Evolutionary conservation across 2,113 vertebrate species (phyloP).

Genomic region (Danionella cerebrum): DNA sequence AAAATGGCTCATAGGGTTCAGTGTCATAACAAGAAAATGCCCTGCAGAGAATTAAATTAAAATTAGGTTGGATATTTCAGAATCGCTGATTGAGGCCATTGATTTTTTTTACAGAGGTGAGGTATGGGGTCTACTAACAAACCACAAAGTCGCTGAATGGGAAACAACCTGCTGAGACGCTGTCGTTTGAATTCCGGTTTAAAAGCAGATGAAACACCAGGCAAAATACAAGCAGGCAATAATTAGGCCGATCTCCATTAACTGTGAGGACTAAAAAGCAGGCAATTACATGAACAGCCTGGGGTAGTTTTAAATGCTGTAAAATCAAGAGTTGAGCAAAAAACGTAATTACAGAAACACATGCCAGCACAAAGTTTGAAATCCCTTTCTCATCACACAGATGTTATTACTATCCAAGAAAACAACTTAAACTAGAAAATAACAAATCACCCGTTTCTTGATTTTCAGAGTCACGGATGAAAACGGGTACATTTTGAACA

Average conservation of each 20-base stretch:
- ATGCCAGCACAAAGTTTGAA: too few relatives aligned
- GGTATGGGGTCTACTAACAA: constrained; percentile 11
- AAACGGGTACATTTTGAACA: too few relatives aligned
- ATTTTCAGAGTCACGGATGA: too few relatives aligned
- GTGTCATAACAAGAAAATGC: background rate
- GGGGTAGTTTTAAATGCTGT: background rate
- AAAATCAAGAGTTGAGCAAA: background rate
- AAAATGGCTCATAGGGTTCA: background rate
- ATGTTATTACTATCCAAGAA: too few relatives aligned
- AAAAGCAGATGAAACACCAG: background rate
- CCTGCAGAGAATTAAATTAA: background rate
- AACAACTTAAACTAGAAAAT: too few relatives aligned
- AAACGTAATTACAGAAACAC: background rate
- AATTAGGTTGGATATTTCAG: constrained; percentile 12
- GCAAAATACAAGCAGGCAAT: background rate
- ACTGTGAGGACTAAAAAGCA: background rate
- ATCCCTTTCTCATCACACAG: too few relatives aligned
- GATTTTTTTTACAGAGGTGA: constrained; percentile 2
- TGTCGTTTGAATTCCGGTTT: background rate
- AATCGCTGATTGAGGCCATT: constrained; percentile 15
- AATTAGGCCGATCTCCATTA: background rate
- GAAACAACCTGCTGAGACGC: constrained; percentile 17
- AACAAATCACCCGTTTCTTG: too few relatives aligned
- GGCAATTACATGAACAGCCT: background rate
- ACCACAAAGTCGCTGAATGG: constrained; percentile 2